Conservation (phyloP, 2,888 invertebrate species). For the Polydrusus cervinus region DNA sequence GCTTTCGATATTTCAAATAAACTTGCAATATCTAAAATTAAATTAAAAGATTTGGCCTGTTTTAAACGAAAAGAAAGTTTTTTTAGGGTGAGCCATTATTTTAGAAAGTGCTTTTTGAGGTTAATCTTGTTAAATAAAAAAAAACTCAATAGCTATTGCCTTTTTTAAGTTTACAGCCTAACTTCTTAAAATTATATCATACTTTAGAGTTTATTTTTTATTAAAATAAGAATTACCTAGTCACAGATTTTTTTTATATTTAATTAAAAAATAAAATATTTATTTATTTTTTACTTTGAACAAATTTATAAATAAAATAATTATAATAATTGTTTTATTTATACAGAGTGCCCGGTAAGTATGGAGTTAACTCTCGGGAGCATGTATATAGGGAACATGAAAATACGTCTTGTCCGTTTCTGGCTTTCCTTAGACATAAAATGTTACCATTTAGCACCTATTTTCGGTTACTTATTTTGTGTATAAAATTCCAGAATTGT, state of each 20-base stretch:
- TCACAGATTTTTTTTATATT: neutral
- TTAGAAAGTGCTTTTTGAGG: conserved; percentile 4
- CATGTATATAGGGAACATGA: no score
- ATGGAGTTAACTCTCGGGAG: no score
- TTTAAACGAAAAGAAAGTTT: conserved; percentile 8
- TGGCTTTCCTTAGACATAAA: no score
- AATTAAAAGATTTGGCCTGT: conserved; percentile 3
- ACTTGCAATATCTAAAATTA: conserved; percentile 14
- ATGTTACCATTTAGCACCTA: no score
- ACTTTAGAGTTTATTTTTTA: neutral
- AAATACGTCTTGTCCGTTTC: no score
- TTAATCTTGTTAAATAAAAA: conserved; percentile 17
- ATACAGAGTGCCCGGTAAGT: no score
- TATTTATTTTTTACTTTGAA: no score
- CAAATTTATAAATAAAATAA: no score
- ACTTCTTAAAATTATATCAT: neutral
- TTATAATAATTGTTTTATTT: no score
- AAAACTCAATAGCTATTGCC: neutral
- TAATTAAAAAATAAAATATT: no score
- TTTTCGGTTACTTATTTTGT: no score
- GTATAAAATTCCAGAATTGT: no score
- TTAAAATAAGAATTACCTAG: neutral
- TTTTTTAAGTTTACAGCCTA: neutral
- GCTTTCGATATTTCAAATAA: conserved; percentile 21
- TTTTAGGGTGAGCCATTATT: conserved; percentile 7